phyloP scores from a whole-genome alignment of 2,113 vertebrate genomes.

The Sigmodon hispidus region DNA sequence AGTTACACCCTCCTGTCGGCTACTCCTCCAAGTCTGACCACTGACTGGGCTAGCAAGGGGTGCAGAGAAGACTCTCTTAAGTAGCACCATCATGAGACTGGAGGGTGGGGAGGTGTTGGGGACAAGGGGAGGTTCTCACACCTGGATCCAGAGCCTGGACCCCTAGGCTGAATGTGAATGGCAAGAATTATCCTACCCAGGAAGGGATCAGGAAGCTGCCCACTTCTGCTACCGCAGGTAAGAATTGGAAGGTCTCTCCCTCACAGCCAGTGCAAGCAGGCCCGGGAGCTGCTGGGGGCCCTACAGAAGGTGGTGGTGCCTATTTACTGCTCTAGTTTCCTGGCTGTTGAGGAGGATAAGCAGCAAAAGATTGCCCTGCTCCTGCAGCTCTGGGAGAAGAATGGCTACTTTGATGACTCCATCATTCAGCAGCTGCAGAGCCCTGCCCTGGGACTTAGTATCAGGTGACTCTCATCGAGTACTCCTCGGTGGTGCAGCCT shows the following conservation, averaged over 20 bases:
- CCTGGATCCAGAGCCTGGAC: too few species aligned
- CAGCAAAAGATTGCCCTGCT: slow-evolving; percentile 98
- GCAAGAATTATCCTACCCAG: too few species aligned
- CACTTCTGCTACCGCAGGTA: too few species aligned
- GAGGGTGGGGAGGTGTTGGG: too few species aligned
- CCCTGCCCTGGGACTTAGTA: slow-evolving; percentile 94
- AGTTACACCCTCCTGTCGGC: too few species aligned
- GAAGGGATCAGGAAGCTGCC: too few species aligned
- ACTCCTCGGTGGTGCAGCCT: slow-evolving; percentile 93
- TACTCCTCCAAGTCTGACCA: too few species aligned
- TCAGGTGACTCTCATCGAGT: slow-evolving; percentile 96
- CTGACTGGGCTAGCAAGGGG: too few species aligned
- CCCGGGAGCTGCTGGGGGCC: slow-evolving; percentile 95
- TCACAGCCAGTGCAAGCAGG: slow-evolving; percentile 96
- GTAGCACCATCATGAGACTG: too few species aligned
- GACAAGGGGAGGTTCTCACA: too few species aligned
- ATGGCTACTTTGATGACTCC: slow-evolving; percentile 97
- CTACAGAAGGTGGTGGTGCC: slow-evolving; percentile 99
- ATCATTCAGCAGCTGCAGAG: slow-evolving; percentile 98
- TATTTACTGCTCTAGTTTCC: slow-evolving; percentile 98
- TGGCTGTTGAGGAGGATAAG: slow-evolving; percentile 98
- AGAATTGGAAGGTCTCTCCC: slow-evolving; percentile 76
- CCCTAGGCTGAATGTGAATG: too few species aligned
- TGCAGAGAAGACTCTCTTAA: too few species aligned
- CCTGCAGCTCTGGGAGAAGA: slow-evolving; percentile 98